phyloP scores from a whole-genome alignment of 2,797 vertebrate species.

The Toxotes lorentzi region DNA sequence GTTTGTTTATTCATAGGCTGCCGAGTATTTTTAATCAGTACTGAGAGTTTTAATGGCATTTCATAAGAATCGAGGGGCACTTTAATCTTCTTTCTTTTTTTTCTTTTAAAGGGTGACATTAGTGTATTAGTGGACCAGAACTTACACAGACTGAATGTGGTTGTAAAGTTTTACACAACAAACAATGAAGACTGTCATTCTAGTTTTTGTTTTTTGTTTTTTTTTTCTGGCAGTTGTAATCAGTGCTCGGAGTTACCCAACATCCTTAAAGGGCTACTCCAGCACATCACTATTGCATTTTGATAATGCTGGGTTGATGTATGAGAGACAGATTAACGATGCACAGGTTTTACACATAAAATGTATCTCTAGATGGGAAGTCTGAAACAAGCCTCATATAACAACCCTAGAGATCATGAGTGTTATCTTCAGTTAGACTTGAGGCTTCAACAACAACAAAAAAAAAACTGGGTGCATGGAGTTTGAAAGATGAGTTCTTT shows the following conservation, averaged over 20 bases:
- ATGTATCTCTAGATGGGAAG: background rate
- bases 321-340: background rate
- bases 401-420: background rate
- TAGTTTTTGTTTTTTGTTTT: conserved; percentile 1
- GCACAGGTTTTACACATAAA: conserved; percentile 11
- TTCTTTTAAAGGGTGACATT: background rate
- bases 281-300: background rate
- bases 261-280: background rate
- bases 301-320: background rate
- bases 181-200: background rate
- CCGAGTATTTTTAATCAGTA: background rate
- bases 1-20: conserved; percentile 33
- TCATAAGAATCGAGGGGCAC: conserved; percentile 1
- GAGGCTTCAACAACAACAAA: background rate
- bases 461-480: background rate
- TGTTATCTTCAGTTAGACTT: background rate
- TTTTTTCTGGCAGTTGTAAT: conserved; percentile 3
- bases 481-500: background rate
- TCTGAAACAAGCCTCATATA: background rate
- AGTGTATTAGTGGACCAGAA: background rate
- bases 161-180: conserved; percentile 10
- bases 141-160: background rate
- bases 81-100: conserved; percentile 4
- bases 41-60: conserved; percentile 14
- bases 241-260: conserved; percentile 1